Conservation (phyloP, 2,113 vertebrate species). For the Mus musculus region DNA sequence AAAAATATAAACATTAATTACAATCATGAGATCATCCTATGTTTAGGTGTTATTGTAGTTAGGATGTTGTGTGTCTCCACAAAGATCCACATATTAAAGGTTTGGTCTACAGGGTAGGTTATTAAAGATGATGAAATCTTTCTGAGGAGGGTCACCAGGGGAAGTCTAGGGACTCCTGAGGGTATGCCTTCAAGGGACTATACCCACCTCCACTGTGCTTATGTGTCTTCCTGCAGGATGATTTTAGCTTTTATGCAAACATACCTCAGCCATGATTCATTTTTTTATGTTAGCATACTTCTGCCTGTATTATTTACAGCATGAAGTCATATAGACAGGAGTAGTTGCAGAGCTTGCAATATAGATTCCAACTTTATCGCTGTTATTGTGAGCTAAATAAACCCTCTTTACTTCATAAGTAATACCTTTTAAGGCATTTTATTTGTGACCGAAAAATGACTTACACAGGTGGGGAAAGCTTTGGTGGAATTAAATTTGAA, state of each 20-base stretch:
- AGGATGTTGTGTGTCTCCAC: neutral
- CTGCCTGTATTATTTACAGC: neutral
- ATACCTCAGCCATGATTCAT: neutral
- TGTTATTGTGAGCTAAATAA: neutral
- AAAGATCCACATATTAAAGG: neutral
- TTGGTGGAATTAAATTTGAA: neutral
- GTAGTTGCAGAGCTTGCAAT: neutral
- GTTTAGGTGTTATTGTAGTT: neutral
- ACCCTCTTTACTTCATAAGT: neutral
- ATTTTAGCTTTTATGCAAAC: neutral
- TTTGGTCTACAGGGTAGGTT: neutral
- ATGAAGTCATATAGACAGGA: neutral
- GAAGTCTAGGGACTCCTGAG: neutral
- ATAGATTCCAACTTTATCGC: neutral
- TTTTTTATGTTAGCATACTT: neutral
- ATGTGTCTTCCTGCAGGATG: neutral
- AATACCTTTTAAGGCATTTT: neutral
- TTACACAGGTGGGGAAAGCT: neutral
- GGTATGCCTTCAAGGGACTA: neutral
- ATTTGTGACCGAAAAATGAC: neutral
- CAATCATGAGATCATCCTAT: constrained; percentile 33
- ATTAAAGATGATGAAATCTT: neutral
- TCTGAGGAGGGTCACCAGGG: neutral
- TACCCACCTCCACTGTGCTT: neutral
- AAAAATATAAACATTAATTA: constrained; percentile 38